Evolutionary conservation across 2,797 vertebrate genomes (phyloP).

Genomic region (Anguilla obscura): DNA sequence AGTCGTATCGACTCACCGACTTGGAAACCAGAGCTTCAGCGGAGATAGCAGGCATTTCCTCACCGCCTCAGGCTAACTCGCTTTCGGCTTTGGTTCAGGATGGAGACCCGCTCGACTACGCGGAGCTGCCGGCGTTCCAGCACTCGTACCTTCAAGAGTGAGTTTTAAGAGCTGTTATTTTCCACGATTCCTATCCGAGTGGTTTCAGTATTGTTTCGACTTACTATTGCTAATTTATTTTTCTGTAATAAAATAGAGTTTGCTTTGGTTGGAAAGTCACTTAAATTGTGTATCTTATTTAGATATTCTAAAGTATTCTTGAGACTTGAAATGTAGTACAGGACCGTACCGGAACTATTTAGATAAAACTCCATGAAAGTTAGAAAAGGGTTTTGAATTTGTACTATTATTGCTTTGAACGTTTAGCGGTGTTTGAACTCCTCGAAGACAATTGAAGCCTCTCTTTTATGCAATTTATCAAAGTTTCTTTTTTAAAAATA

Average conservation of each 20-base stretch:
- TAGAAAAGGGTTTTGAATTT: background rate
- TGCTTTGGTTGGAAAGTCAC: background rate
- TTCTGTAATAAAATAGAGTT: background rate
- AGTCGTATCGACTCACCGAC: conserved; percentile 70
- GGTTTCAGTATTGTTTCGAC: conserved; percentile 3
- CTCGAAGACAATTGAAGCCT: background rate
- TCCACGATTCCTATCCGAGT: conserved; percentile 17
- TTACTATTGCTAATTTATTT: background rate
- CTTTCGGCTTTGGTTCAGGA: conserved; percentile 81
- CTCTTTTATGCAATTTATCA: background rate
- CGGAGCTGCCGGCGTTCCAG: conserved; percentile 77
- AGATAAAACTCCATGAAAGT: background rate
- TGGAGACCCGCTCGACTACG: conserved; percentile 74
- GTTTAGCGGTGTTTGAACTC: background rate
- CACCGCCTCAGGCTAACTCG: conserved; percentile 78
- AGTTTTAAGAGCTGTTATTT: conserved; percentile 53
- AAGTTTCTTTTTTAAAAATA: background rate
- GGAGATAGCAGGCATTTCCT: conserved; percentile 79
- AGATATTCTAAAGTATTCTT: background rate
- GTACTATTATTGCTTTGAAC: background rate
- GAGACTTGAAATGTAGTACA: background rate
- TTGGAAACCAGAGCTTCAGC: conserved; percentile 81
- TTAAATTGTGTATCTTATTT: background rate
- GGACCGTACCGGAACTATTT: background rate
- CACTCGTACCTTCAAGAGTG: conserved; percentile 74